These are phyloP conservation scores for Scleropages formosus DNA, from an alignment of 2,797 vertebrate genomes.

Conservation along the genomic window DNA sequence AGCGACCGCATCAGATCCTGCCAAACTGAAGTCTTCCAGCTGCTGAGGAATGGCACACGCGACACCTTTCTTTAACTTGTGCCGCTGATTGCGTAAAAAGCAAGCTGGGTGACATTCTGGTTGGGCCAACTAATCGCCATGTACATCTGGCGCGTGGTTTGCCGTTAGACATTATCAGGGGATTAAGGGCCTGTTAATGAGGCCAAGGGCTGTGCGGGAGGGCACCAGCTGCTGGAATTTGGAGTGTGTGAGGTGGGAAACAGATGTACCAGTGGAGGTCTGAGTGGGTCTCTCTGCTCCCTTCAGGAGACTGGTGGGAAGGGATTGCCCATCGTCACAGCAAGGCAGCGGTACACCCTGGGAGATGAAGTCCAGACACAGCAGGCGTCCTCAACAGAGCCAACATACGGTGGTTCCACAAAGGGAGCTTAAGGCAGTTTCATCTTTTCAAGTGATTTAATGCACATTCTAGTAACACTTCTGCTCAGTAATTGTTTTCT, in stretches of 20 bases:
- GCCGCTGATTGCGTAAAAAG: neutral
- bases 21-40: neutral
- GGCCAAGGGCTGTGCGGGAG: neutral
- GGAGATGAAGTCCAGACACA: neutral
- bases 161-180: neutral
- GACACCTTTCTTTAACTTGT: neutral
- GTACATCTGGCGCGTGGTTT: neutral
- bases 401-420: too few species aligned
- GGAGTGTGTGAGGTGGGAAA: neutral
- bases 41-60: neutral
- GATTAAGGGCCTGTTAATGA: neutral
- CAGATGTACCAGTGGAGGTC: neutral
- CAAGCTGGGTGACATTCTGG: conserved; percentile 9
- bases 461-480: too few species aligned
- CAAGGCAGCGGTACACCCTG: conserved; percentile 2
- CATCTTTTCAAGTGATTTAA: too few species aligned
- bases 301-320: neutral
- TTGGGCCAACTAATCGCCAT: neutral
- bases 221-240: neutral
- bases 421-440: too few species aligned
- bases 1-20: neutral
- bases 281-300: too few species aligned
- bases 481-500: too few species aligned
- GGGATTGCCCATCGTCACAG: neutral
- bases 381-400: too few species aligned